Percentiles rank a stretch among this genome's conserved stretches.
Evolutionary conservation across 2,113 vertebrate genomes (phyloP).

Genomic region (Tetrao urogallus): DNA sequence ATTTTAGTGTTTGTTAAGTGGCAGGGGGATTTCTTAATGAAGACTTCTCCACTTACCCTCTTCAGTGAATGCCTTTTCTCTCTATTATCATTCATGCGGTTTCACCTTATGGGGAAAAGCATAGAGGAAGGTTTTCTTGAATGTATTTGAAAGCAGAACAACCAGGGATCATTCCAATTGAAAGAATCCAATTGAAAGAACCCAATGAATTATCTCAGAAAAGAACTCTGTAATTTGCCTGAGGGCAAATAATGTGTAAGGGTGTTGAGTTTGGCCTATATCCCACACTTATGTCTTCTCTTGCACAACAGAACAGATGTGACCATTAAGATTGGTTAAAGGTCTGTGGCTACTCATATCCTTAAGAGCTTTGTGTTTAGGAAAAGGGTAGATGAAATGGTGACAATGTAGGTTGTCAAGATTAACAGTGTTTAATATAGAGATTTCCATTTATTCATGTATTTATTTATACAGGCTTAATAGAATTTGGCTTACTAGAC

Average conservation of each 20-base stretch:
- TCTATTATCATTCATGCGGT: not conserved
- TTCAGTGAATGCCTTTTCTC: not conserved
- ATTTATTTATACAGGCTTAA: not conserved
- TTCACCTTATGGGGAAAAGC: not conserved
- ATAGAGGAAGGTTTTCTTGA: not conserved
- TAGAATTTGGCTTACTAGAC: not conserved
- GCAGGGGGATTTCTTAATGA: not conserved
- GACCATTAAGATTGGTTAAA: not conserved
- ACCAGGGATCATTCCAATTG: not conserved
- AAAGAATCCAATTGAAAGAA: not conserved
- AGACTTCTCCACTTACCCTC: not conserved
- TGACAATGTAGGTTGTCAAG: not conserved
- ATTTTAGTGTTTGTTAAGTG: not conserved
- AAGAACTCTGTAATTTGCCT: not conserved
- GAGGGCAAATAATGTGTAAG: not conserved
- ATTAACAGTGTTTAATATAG: not conserved
- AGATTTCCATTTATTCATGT: not conserved
- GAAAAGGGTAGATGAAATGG: not conserved
- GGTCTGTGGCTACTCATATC: not conserved
- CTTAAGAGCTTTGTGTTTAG: not conserved
- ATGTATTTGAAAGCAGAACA: not conserved
- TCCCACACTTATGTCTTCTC: not conserved
- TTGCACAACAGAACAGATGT: not conserved
- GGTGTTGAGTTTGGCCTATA: not conserved
- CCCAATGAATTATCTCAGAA: not conserved